Evolutionary conservation across 1,140 invertebrate genomes (phyloP), one percentile per base, ranked within the genome.

Genomic region (Apis florea): DNA sequence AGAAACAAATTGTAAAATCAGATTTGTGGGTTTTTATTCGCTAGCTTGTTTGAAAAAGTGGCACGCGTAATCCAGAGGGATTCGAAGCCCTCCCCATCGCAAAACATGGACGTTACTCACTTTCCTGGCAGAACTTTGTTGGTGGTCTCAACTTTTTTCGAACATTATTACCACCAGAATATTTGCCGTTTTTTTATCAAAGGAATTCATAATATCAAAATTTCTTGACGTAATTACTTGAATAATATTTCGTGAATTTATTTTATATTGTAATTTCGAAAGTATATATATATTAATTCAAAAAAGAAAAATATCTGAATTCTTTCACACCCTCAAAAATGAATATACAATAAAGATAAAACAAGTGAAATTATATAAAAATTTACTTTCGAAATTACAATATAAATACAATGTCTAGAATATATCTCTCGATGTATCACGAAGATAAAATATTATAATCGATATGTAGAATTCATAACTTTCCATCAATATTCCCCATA

Each of bases 31-130:
- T 13, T 68, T 68, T 21, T 8, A 10, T n/a, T 24, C 67, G 4
- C 67, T 17, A 13, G 1, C n/a, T 17, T 19, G 49, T 53, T 12
- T 24, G 51, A 31, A 54, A 70, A 26, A 15, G 15, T 4, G 59
- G 13, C n/a, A 11, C n/a, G 24, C 3, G 68, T 51, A 70, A 70
- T 54, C 68, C 68, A 10, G 49, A 26, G 68, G 68, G 68, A 54
- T 70, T 54, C 51, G 24, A 26, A 24, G 15, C 49, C 54, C 13
- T 47, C 21, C 13, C 66, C 21, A n/a, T 51, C 3, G 66, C 47
- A 26, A 70, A 70, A 70, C 68, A 70, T 21, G 68, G 6, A 54
- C 68, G 51, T 24, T 17, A 31, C 24, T 70, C 68, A 31, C 51
- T 56, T 31, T 17, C 13, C 49, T 24, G 10, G 51, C 15, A 24